Percentiles rank a stretch among this genome's conserved stretches.
phyloP scores from a whole-genome alignment of 2,113 vertebrate genomes.

The Aphelocoma coerulescens region DNA sequence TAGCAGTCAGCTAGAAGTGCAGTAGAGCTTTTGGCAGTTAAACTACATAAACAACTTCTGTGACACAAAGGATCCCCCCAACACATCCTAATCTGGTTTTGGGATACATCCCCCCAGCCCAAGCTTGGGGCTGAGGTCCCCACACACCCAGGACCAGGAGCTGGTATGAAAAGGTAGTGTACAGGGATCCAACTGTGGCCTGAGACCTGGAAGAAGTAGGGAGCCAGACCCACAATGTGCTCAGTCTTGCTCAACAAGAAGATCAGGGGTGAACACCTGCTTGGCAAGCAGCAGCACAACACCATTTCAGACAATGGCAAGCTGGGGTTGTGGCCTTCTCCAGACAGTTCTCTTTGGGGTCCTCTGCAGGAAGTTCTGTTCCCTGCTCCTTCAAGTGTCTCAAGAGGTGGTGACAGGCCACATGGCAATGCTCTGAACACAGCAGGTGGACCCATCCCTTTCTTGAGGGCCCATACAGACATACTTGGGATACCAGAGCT shows the following conservation, averaged over 20 bases:
- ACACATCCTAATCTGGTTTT: background rate
- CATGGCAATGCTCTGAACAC: background rate
- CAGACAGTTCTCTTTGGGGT: background rate
- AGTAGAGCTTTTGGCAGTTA: background rate
- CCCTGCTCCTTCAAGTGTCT: background rate
- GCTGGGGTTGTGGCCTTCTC: background rate
- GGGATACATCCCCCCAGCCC: background rate
- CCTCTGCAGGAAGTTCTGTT: background rate
- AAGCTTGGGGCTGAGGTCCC: background rate
- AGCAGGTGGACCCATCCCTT: background rate
- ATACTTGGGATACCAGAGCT: background rate
- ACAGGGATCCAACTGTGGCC: background rate
- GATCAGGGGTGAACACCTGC: background rate
- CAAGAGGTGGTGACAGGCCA: background rate
- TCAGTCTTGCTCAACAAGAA: background rate
- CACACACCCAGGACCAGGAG: background rate
- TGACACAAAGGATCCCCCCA: background rate
- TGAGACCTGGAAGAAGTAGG: background rate
- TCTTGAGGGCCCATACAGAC: rapidly evolving
- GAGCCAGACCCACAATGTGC: background rate
- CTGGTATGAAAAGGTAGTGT: background rate
- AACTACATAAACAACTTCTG: background rate
- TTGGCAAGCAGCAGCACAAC: background rate
- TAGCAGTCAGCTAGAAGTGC: background rate
- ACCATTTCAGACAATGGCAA: background rate